A percentile compares a stretch with the other conserved stretches of the same genome.
phyloP scores from a whole-genome alignment of 2,888 invertebrate genomes.

The Abrostola tripartita region DNA sequence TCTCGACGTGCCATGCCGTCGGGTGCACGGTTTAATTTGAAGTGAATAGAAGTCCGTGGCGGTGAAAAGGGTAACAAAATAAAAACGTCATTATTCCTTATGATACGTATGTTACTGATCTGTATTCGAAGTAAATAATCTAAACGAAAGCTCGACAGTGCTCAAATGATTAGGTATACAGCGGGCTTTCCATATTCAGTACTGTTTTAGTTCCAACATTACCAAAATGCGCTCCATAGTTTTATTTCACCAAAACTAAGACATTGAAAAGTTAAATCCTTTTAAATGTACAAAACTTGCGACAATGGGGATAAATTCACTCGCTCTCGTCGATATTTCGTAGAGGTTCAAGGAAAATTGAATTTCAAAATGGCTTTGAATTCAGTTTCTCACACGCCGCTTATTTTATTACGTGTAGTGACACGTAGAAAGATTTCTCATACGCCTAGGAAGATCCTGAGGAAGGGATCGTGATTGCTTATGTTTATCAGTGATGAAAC shows the following conservation, averaged over 20 bases:
- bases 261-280: constrained; percentile 10
- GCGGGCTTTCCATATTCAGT: neutral
- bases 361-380: constrained; percentile 28
- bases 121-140: too few species aligned
- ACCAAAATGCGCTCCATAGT: neutral
- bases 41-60: too few species aligned
- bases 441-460: neutral
- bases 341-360: constrained; percentile 39
- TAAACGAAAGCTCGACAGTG: too few species aligned
- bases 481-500: too few species aligned
- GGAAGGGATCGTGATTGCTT: too few species aligned
- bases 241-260: neutral
- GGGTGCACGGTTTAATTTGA: too few species aligned
- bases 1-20: too few species aligned
- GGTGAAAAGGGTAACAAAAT: too few species aligned
- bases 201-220: neutral
- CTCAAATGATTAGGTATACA: too few species aligned
- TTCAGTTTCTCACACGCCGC: constrained; percentile 20
- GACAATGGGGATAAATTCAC: constrained; percentile 31
- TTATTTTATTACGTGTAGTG: neutral
- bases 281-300: constrained; percentile 20
- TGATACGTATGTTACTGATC: too few species aligned
- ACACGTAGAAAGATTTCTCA: neutral
- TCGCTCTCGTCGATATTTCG: constrained; percentile 27
- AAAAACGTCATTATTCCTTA: too few species aligned